These are phyloP conservation scores for Ramphastos sulfuratus DNA, from an alignment of 2,113 vertebrate species.

Conservation along the genomic window DNA sequence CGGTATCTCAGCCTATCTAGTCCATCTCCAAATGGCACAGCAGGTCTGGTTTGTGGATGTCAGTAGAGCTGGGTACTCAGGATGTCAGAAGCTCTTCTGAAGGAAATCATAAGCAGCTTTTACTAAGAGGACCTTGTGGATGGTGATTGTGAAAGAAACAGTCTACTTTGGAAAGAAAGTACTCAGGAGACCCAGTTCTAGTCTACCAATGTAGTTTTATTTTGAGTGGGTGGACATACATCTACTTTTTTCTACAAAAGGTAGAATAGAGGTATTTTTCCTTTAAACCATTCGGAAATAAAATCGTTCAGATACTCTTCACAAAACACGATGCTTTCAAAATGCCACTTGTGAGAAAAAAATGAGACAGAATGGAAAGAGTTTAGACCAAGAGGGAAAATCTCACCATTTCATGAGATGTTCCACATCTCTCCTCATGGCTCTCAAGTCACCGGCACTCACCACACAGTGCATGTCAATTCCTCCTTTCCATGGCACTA, in stretches of 20 bases:
- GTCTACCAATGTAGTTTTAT: background rate
- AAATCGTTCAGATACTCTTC: background rate
- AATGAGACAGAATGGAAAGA: background rate
- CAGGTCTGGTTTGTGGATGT: background rate
- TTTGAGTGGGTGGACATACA: background rate
- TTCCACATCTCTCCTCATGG: rapidly evolving
- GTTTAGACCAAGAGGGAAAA: background rate
- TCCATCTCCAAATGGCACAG: background rate
- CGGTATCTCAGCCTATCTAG: background rate
- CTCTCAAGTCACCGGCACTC: background rate
- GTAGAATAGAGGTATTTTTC: background rate
- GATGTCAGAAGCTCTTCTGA: background rate
- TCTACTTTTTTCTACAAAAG: background rate
- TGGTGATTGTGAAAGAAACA: background rate
- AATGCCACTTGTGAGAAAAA: background rate
- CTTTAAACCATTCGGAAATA: background rate
- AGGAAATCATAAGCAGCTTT: background rate
- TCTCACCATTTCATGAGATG: rapidly evolving
- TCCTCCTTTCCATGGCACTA: background rate
- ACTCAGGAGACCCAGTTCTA: background rate
- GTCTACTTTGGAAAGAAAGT: background rate
- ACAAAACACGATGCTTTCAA: background rate
- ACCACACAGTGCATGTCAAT: rapidly evolving
- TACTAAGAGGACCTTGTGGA: background rate
- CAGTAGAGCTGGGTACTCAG: background rate